Percentiles rank a stretch among this genome's conserved stretches.
Evolutionary conservation across 2,888 invertebrate genomes (phyloP).

Genomic region (Coelinius sp.): DNA sequence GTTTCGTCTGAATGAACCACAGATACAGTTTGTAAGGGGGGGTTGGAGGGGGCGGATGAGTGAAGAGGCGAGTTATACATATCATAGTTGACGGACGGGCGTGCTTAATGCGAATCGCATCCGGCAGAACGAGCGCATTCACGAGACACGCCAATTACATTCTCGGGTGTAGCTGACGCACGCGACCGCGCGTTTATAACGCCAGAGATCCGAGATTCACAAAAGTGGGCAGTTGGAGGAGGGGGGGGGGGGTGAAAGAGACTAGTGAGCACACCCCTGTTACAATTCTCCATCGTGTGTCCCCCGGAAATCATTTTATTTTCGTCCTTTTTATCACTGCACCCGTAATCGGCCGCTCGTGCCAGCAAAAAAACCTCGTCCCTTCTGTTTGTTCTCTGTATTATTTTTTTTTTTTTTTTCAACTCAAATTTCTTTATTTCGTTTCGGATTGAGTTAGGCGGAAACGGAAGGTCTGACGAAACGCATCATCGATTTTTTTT

Average conservation of each 20-base stretch:
- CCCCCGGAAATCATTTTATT: conserved; percentile 58
- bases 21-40: conserved; percentile 3
- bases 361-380: conserved; percentile 26
- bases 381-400: conserved; percentile 28
- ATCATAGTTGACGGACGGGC: conserved; percentile 55
- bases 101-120: conserved; percentile 63
- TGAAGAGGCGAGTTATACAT: conserved; percentile 22
- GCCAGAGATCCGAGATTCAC: conserved; percentile 27
- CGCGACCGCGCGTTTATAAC: conserved; percentile 45
- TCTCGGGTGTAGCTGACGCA: conserved; percentile 56
- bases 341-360: conserved; percentile 50
- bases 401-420: not conserved
- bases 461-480: conserved; percentile 37
- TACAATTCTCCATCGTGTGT: conserved; percentile 12
- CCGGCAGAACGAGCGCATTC: conserved; percentile 62
- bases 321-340: conserved; percentile 56
- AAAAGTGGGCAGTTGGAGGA: conserved; percentile 2
- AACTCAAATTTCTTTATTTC: conserved; percentile 17
- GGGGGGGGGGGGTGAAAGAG: not conserved
- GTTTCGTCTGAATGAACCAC: conserved; percentile 17
- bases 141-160: conserved; percentile 63
- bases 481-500: conserved; percentile 35
- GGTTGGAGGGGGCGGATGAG: conserved; percentile 23
- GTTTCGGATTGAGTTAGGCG: conserved; percentile 5
- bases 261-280: conserved; percentile 4